A percentile compares a stretch with the other conserved stretches of the same genome.
Evolutionary conservation across 92 coral and sea anemone species (phyloP).

Genomic region (Plumapathes pennacea): DNA sequence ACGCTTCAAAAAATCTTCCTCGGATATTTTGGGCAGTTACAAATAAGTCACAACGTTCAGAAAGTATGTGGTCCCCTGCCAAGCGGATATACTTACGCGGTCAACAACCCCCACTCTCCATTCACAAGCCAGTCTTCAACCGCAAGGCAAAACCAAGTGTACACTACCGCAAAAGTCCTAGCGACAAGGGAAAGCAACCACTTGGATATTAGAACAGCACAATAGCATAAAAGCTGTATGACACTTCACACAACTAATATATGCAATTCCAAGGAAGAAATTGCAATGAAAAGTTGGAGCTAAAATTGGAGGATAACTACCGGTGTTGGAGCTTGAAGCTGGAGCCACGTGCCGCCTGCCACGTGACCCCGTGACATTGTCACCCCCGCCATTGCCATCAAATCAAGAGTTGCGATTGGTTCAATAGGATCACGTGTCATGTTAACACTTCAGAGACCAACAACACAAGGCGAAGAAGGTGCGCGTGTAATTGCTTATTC

Average conservation of each 20-base stretch:
- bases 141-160: slow-evolving; percentile 55
- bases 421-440: slow-evolving; percentile 11
- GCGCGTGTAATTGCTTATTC: too few species aligned
- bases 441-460: too few species aligned
- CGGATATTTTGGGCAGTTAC: background rate
- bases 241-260: slow-evolving; percentile 40
- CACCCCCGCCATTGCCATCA: slow-evolving; percentile 66
- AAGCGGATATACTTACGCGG: slow-evolving; percentile 75
- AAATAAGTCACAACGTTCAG: background rate
- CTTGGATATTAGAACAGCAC: background rate
- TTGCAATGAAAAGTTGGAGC: slow-evolving; percentile 17
- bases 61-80: slow-evolving; percentile 50
- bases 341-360: slow-evolving; percentile 98
- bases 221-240: slow-evolving; percentile 6
- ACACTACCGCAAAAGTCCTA: slow-evolving; percentile 48
- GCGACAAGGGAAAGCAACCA: slow-evolving; percentile 3
- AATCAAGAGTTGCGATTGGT: slow-evolving; percentile 16
- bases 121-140: slow-evolving; percentile 77
- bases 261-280: slow-evolving; percentile 27
- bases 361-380: slow-evolving; percentile 94
- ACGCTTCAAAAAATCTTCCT: background rate
- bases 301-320: too few species aligned
- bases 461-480: too few species aligned
- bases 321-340: too few species aligned
- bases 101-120: slow-evolving; percentile 74